These are phyloP conservation scores for Chrysomallon squamiferum DNA, from an alignment of 1,140 invertebrate genomes.

Conservation along the genomic window DNA sequence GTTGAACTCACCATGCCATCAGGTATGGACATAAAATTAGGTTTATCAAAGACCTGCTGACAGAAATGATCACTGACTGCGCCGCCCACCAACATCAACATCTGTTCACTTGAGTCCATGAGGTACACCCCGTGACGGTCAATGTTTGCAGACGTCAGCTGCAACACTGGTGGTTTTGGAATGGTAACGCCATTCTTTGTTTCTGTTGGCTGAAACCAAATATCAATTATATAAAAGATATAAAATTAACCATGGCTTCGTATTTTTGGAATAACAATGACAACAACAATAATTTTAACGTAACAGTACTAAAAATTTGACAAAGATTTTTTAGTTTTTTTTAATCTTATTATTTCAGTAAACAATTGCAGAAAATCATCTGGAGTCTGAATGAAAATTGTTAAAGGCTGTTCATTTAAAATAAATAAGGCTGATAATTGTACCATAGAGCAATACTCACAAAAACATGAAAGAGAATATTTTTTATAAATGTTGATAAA, in stretches of 20 bases:
- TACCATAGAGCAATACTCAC: too few relatives aligned
- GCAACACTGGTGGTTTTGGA: conserved; percentile 66
- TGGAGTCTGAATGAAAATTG: too few relatives aligned
- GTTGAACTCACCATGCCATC: conserved; percentile 70
- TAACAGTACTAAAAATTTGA: background rate
- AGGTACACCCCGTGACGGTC: conserved; percentile 90
- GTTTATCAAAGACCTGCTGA: conserved; percentile 74
- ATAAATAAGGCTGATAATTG: too few relatives aligned
- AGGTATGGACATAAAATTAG: conserved; percentile 69
- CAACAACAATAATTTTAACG: too few relatives aligned
- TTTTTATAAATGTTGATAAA: too few relatives aligned
- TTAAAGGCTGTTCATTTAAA: too few relatives aligned
- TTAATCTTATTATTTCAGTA: too few relatives aligned
- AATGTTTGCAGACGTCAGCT: conserved; percentile 75
- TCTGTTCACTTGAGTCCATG: conserved; percentile 83
- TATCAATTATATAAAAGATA: conserved; percentile 4
- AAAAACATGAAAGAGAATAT: too few relatives aligned
- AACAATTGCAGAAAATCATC: too few relatives aligned
- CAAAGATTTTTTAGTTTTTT: too few relatives aligned
- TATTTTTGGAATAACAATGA: background rate
- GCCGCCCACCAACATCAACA: conserved; percentile 88
- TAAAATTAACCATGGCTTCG: too few relatives aligned
- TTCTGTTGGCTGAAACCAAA: conserved; percentile 22
- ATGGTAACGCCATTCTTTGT: conserved; percentile 36
- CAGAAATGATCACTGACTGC: conserved; percentile 79